Conservation (phyloP, 2,113 vertebrate genomes). For the Dasypus novemcinctus region DNA sequence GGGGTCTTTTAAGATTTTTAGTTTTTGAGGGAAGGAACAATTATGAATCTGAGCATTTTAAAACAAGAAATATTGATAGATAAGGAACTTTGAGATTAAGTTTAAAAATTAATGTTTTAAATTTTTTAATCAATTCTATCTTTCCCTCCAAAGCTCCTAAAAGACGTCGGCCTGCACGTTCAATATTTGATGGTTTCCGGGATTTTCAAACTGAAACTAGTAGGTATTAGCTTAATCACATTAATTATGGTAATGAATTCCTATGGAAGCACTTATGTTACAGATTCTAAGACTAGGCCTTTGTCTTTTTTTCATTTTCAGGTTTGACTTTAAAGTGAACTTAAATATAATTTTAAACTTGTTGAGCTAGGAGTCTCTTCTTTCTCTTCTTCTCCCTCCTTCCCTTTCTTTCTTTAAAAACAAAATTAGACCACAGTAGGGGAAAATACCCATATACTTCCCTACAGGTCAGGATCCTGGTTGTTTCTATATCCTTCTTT, state of each 20-base stretch:
- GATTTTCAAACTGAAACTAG: conserved; percentile 99
- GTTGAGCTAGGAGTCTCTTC: background rate
- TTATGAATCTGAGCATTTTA: conserved; percentile 48
- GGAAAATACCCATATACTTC: background rate
- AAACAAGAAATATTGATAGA: conserved; percentile 32
- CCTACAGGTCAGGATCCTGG: background rate
- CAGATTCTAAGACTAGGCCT: background rate
- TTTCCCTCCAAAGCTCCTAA: conserved; percentile 90
- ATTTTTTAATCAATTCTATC: conserved; percentile 26
- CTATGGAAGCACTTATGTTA: background rate
- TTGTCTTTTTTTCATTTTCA: background rate
- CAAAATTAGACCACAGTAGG: background rate
- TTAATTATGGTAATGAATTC: background rate
- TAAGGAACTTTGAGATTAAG: conserved; percentile 52
- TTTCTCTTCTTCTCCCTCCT: too few relatives aligned
- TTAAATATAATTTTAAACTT: background rate
- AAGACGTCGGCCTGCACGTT: conserved; percentile 95
- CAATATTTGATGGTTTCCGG: conserved; percentile 99
- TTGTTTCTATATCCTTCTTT: background rate
- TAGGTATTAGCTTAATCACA: conserved; percentile 80
- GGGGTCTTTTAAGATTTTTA: background rate
- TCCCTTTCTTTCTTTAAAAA: background rate
- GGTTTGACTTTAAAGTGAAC: background rate
- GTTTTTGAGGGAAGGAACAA: background rate
- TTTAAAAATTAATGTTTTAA: background rate